Percentiles rank a stretch among this genome's conserved stretches.
Conservation (phyloP, 2,113 vertebrate species). For the Neomonachus schauinslandi region DNA sequence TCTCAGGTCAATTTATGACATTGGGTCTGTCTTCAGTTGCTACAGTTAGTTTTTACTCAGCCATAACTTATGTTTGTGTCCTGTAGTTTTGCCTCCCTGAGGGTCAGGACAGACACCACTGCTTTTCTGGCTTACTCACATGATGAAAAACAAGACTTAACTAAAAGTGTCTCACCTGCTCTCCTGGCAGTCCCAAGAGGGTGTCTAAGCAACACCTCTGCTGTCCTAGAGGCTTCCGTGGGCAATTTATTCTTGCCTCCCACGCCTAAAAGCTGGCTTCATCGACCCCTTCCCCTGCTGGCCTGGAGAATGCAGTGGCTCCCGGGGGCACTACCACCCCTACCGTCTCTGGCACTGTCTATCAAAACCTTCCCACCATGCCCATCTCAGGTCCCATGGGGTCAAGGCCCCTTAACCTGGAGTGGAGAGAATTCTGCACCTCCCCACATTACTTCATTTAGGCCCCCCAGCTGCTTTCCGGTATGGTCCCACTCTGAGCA, state of each 20-base stretch:
- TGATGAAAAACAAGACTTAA: not conserved
- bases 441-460: not conserved
- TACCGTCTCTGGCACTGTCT: not conserved
- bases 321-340: accelerated
- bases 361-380: not conserved
- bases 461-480: not conserved
- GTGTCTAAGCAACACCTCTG: not conserved
- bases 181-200: not conserved
- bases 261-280: not conserved
- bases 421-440: not conserved
- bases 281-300: not conserved
- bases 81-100: not conserved
- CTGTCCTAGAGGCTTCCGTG: not conserved
- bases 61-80: not conserved
- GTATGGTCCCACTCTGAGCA: not conserved
- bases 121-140: not conserved
- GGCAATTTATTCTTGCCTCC: not conserved
- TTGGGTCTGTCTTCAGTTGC: not conserved
- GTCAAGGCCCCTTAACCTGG: not conserved
- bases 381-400: accelerated
- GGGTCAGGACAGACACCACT: not conserved
- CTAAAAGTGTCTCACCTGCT: not conserved
- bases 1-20: not conserved
- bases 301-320: not conserved
- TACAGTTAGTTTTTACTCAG: not conserved